Conservation (phyloP, 2,113 vertebrate genomes). For the Manacus vitellinus region DNA sequence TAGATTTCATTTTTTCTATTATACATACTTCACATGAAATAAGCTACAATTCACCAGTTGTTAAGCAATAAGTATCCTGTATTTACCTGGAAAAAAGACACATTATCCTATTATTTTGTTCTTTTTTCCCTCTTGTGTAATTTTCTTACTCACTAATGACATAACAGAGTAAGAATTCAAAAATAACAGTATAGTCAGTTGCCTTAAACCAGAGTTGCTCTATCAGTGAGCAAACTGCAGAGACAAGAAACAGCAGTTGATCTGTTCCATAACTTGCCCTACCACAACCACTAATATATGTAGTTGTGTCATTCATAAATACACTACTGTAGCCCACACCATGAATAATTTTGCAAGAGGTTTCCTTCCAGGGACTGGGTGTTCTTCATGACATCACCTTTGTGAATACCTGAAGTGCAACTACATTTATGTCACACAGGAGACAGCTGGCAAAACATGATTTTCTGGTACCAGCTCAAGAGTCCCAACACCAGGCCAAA, state of each 20-base stretch:
- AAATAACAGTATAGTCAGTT: background rate
- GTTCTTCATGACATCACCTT: background rate
- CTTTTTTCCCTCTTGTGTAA: background rate
- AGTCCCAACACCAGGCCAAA: background rate
- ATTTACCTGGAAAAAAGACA: background rate
- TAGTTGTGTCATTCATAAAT: rapidly evolving
- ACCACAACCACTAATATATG: background rate
- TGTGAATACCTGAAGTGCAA: background rate
- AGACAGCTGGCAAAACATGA: background rate
- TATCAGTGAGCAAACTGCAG: background rate
- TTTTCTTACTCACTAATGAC: background rate
- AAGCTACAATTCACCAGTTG: background rate
- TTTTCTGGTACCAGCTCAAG: background rate
- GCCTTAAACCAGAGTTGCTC: background rate
- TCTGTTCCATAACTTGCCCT: background rate
- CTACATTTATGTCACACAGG: rapidly evolving
- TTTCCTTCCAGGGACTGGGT: background rate
- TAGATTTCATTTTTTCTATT: background rate
- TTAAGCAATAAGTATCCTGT: background rate
- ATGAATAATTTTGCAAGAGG: background rate
- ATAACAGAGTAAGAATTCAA: background rate
- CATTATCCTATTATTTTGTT: background rate
- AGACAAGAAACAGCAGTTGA: background rate
- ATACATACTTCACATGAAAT: background rate
- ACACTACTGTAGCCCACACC: background rate